These are phyloP conservation scores for Cichladusa arquata DNA, from an alignment of 2,113 vertebrate genomes.

Conservation along the genomic window DNA sequence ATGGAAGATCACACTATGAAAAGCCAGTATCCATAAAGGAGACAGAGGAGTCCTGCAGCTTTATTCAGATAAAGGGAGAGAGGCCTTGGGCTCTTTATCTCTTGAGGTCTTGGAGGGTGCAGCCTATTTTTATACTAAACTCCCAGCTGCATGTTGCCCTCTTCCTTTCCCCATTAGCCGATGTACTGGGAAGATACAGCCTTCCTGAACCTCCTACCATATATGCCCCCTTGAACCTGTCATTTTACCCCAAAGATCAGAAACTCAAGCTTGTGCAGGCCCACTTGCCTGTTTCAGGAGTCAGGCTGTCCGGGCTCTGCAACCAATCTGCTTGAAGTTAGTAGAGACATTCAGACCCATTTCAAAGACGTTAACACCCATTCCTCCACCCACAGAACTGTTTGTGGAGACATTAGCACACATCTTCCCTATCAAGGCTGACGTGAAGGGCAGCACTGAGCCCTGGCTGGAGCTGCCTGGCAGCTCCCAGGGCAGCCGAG, in stretches of 20 bases:
- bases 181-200: not conserved
- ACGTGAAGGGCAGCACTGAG: not conserved
- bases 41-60: not conserved
- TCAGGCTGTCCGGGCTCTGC: not conserved
- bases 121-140: not conserved
- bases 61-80: not conserved
- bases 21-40: not conserved
- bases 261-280: not conserved
- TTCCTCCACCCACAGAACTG: not conserved
- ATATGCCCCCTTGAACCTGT: not conserved
- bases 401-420: not conserved
- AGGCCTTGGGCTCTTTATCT: not conserved
- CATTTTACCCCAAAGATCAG: not conserved
- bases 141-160: accelerated
- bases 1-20: not conserved
- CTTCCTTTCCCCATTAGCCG: not conserved
- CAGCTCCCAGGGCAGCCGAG: not conserved
- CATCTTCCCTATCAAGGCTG: not conserved
- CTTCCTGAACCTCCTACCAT: not conserved
- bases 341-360: not conserved
- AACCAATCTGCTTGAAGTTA: not conserved
- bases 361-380: not conserved
- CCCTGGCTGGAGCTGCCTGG: not conserved
- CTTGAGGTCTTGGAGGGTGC: not conserved
- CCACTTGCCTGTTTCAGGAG: not conserved